Conservation (phyloP, 2,113 vertebrate genomes). For the Dipodomys spectabilis region DNA sequence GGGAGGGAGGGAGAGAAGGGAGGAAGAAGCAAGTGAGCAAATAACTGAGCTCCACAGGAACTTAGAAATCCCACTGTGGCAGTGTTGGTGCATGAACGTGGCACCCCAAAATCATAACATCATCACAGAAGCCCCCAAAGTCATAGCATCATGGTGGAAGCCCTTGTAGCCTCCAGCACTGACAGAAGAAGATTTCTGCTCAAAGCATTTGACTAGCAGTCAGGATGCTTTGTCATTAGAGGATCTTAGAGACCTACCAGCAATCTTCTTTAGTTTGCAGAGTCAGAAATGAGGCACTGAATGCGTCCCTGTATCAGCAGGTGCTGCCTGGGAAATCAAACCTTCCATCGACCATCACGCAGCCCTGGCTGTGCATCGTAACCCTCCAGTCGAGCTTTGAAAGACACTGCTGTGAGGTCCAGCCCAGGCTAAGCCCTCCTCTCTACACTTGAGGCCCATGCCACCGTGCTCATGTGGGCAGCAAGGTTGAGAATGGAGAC, state of each 20-base stretch:
- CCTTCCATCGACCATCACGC: neutral
- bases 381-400: neutral
- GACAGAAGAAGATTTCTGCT: no score
- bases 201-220: neutral
- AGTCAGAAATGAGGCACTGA: neutral
- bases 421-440: neutral
- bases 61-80: neutral
- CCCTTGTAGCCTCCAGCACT: neutral
- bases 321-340: neutral
- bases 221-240: fast-evolving
- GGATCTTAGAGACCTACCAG: fast-evolving
- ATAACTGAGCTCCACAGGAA: neutral
- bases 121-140: neutral
- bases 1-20: no score
- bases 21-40: no score
- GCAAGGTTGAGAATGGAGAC: neutral
- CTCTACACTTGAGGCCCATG: fast-evolving
- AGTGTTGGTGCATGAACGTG: neutral
- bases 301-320: neutral
- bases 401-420: fast-evolving
- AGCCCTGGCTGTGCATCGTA: neutral
- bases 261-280: neutral
- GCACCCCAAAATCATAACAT: neutral
- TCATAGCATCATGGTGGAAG: neutral
- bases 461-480: fast-evolving